These are phyloP conservation scores for Columba guinea DNA, from an alignment of 2,797 vertebrate species.

Conservation along the genomic window DNA sequence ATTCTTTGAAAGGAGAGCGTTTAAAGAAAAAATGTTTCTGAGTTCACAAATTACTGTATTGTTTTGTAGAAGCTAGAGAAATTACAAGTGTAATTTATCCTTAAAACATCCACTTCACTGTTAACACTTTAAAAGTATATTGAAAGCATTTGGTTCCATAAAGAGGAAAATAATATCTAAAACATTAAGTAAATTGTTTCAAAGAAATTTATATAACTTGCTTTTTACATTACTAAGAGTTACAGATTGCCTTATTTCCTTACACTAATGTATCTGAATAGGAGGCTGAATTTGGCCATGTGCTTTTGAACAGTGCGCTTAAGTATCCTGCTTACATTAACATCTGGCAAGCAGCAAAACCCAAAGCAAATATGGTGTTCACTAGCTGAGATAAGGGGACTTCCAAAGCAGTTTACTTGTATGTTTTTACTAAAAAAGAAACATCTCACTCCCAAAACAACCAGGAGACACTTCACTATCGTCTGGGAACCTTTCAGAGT, in stretches of 20 bases:
- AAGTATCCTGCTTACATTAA: not conserved
- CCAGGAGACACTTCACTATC: not conserved
- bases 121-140: slow-evolving; percentile 6
- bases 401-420: not conserved
- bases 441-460: not conserved
- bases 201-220: not conserved
- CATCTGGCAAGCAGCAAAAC: not conserved
- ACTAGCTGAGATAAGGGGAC: not conserved
- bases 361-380: not conserved
- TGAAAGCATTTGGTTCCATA: not conserved
- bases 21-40: not conserved
- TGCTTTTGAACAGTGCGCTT: not conserved
- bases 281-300: not conserved
- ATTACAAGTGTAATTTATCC: not conserved
- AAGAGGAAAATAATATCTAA: not conserved
- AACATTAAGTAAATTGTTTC: not conserved
- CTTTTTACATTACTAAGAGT: not conserved
- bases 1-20: not conserved
- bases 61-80: not conserved
- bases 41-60: not conserved
- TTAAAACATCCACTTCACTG: not conserved
- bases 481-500: not conserved
- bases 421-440: not conserved
- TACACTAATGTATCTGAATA: not conserved
- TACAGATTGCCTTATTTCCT: not conserved